Evolutionary conservation across 2,888 invertebrate genomes (phyloP).

Genomic region (Calameuta idolon): DNA sequence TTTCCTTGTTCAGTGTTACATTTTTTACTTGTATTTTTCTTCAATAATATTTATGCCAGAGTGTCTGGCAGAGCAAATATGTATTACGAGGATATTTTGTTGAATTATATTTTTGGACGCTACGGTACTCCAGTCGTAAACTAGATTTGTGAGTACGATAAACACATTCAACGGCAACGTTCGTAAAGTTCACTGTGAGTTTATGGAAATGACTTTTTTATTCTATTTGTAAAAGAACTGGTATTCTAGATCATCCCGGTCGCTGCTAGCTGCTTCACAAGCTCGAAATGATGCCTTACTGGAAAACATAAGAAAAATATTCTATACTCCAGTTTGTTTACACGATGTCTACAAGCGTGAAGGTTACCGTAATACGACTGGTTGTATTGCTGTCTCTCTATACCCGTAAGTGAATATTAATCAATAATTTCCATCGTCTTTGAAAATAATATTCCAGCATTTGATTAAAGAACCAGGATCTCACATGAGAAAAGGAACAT

Average conservation of each 20-base stretch:
- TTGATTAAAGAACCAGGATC: not conserved
- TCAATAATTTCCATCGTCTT: not conserved
- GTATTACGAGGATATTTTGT: too few species aligned
- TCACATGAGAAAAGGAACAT: not conserved
- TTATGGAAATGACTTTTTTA: not conserved
- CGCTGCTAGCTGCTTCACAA: not conserved
- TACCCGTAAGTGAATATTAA: conserved; percentile 42
- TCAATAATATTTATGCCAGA: too few species aligned
- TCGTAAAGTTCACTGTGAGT: not conserved
- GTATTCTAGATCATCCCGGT: not conserved
- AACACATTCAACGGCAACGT: not conserved
- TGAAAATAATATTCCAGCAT: not conserved
- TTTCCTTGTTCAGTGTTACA: not conserved
- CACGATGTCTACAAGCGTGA: conserved; percentile 43
- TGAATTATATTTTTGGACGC: not conserved
- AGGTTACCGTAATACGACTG: conserved; percentile 38
- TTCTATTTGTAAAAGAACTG: not conserved
- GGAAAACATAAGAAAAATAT: not conserved
- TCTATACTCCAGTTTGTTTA: not conserved
- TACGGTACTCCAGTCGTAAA: not conserved
- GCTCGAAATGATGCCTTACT: not conserved
- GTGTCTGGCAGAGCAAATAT: too few species aligned
- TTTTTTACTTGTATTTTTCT: not conserved
- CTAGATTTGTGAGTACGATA: not conserved
- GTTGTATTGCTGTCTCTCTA: conserved; percentile 46